Evolutionary conservation across 2,888 invertebrate genomes (phyloP), one percentile per base, ranked within the genome.

Genomic region (Drosophila hamatofila): DNA sequence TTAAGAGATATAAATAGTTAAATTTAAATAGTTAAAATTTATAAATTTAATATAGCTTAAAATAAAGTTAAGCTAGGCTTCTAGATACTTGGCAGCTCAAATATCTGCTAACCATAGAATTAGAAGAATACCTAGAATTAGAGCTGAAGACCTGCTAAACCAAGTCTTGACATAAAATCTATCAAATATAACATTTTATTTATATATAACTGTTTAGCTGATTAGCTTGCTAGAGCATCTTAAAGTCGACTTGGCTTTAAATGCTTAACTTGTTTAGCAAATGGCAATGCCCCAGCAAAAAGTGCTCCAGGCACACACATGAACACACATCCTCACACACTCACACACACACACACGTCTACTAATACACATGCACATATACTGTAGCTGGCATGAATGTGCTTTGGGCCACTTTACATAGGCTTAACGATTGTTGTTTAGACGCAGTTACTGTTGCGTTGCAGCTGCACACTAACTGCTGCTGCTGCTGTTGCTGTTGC

Each of bases 341-440:
- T 30, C 39, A 52, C 60, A 60, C 33, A 37, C 44, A 9, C 14
- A 8, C n/a, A 9, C 58, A 41, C 44, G 54, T 49, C 44, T 41
- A 63, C 21, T 18, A 27, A 48, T 48, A 48, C 42, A 30, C 39
- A 25, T 41, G 64, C 51, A 58, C 35, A 60, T 16, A 56, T 27
- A 37, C 41, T 14, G 46, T 58, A 54, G 2, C 49, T 37, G 42
- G 27, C 54, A 60, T 75, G 55, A 21, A 39, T 64, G 60, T 82
- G 69, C 76, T 74, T 69, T 72, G 57, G 66, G 87, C 87, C 77
- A 88, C 89, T 83, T 83, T 67, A 72, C 80, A 72, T 60, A 72
- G 66, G 83, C 89, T 77, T 86, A 80, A 88, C 77, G 70, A 80
- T 86, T 86, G 83, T 83, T 89, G 81, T 86, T 89, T 87, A 83